Evolutionary conservation across 30 jellyfish, hydroid and myxozoan genomes (phyloP), one percentile per base, ranked within the genome.

Genomic region (Hydra vulgaris): DNA sequence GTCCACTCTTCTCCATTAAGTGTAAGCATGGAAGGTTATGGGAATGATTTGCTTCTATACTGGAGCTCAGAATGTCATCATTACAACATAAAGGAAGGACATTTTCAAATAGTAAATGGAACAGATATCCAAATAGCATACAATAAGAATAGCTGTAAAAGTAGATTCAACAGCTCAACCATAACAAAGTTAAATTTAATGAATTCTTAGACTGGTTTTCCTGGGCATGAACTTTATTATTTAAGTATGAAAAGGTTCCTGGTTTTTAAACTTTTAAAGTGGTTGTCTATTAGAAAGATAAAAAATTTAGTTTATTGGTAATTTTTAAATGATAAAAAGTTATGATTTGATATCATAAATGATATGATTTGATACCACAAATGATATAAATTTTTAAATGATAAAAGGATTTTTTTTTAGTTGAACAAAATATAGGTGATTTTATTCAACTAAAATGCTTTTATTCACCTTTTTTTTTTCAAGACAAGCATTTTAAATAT

Each of bases 31-130:
- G 89, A 93, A 71, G 99, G 99, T 54, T 40, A 54, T 27, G 99
- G 99, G 25, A 93, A 93, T 76, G 99, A 93, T 74, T 72, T 93
- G 74, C 88, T 83, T 76, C 83, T 93, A 26, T 88, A 87, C 88
- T 93, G 99, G 99, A 25, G 72, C 12, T 96, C 94, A 53, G 99
- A 87, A 69, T 93, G 99, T 80, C 53, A 74, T 7, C 95, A 89
- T 0, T 96, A 93, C 74, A 95, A 93, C 26, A 89, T 87, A 25
- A 90, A 87, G 78, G 95, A 95, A 66, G 96, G 95, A 16, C 66
- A 71, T 79, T 93, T 82, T 77, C 71, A 79, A 16, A 87, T 93
- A 21, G 99, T 93, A 19, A 71, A 79, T 21, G 99, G 99, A 20
- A 93, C 96, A 8, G 85, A 93, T 72, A 92, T 93, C 15, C 99